Percentiles rank a stretch among this genome's conserved stretches.
Evolutionary conservation across 2,797 vertebrate species (phyloP).

Genomic region (Coilia nasus): DNA sequence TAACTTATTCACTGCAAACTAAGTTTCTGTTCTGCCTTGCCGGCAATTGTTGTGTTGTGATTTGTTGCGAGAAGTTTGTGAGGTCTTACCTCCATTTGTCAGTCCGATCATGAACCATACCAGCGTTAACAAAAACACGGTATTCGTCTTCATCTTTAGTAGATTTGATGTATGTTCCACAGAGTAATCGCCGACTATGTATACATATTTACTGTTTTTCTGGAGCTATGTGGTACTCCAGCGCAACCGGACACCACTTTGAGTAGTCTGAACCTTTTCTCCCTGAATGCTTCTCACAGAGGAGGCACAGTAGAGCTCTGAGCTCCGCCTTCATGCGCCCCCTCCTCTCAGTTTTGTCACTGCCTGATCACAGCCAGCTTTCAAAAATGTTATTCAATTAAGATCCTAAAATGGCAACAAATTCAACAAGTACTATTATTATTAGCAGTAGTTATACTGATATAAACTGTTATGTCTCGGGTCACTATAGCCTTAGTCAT

Average conservation of each 20-base stretch:
- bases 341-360: slow-evolving; percentile 17
- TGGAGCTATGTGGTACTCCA: slow-evolving; percentile 1
- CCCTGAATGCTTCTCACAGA: neutral
- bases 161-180: neutral
- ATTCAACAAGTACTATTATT: too few species aligned
- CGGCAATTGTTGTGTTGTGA: neutral
- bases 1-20: neutral
- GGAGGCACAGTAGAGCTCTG: neutral
- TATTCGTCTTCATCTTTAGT: slow-evolving; percentile 34
- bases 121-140: slow-evolving; percentile 43
- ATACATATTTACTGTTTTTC: slow-evolving; percentile 21
- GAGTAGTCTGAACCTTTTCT: neutral
- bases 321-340: slow-evolving; percentile 25
- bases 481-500: neutral
- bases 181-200: neutral
- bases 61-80: neutral
- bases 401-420: too few species aligned
- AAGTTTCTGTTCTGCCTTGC: neutral
- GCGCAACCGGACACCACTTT: slow-evolving; percentile 11
- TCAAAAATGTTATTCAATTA: neutral
- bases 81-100: slow-evolving; percentile 55
- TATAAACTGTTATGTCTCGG: neutral
- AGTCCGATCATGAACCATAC: slow-evolving; percentile 44
- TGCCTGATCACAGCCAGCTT: neutral
- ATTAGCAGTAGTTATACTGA: neutral